A percentile compares a stretch with the other conserved stretches of the same genome.
Conservation (phyloP, 2,888 invertebrate species). For the Shargacucullia verbasci region DNA sequence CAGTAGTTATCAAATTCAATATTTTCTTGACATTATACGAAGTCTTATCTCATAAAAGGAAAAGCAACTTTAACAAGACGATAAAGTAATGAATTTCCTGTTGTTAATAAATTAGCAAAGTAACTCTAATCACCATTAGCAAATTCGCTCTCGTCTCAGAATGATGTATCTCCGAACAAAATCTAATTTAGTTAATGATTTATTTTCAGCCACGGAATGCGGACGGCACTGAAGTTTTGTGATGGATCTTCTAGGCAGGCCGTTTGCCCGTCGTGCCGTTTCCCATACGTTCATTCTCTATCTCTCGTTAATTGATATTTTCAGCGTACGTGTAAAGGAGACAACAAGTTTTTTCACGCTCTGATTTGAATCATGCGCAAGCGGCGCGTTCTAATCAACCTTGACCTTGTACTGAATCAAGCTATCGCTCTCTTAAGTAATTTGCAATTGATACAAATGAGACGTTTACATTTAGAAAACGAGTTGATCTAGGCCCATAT, state of each 20-base stretch:
- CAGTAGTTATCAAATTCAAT: no score
- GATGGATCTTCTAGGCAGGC: constrained; percentile 70
- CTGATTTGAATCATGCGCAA: constrained; percentile 57
- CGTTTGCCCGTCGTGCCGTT: no score
- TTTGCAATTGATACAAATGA: constrained; percentile 65
- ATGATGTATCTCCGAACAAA: constrained; percentile 61
- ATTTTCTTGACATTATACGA: background rate
- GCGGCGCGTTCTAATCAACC: constrained; percentile 75
- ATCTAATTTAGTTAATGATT: constrained; percentile 76
- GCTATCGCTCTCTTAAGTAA: constrained; percentile 70
- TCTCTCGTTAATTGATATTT: constrained; percentile 58
- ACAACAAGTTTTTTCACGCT: constrained; percentile 58
- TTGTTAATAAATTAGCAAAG: constrained; percentile 19
- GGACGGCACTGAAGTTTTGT: constrained; percentile 75
- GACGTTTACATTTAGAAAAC: constrained; percentile 32
- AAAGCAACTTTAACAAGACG: constrained; percentile 20
- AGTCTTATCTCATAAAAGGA: background rate
- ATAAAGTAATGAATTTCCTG: constrained; percentile 20
- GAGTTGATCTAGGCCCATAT: constrained; percentile 22
- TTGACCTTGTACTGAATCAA: constrained; percentile 82
- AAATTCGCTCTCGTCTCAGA: constrained; percentile 55
- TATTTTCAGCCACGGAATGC: constrained; percentile 82
- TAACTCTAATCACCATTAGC: constrained; percentile 52
- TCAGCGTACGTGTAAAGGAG: constrained; percentile 64
- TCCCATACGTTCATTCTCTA: constrained; percentile 60